These are phyloP conservation scores for Labroides dimidiatus DNA, from an alignment of 2,797 vertebrate genomes.

Conservation along the genomic window DNA sequence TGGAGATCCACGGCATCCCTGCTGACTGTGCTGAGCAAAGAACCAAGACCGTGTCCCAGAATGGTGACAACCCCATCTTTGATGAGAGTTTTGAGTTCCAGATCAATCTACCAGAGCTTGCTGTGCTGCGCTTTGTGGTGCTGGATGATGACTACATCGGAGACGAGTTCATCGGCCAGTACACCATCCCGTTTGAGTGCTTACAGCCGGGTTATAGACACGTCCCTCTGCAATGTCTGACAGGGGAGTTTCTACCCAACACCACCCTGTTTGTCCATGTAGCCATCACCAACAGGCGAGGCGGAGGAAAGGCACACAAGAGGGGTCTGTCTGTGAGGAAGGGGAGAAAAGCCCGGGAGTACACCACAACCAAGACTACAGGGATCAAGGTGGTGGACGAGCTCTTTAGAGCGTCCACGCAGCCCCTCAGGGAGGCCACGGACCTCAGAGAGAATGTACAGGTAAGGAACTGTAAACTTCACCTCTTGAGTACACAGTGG, in stretches of 20 bases:
- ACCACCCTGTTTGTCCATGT: conserved; percentile 92
- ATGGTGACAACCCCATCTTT: conserved; percentile 92
- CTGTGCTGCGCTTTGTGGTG: conserved; percentile 91
- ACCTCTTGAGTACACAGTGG: too few species aligned
- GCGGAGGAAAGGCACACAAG: conserved; percentile 90
- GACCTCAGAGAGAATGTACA: conserved; percentile 95
- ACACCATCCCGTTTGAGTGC: conserved; percentile 95
- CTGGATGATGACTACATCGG: conserved; percentile 94
- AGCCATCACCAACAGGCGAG: conserved; percentile 92
- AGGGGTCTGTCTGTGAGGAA: conserved; percentile 90
- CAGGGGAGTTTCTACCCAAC: conserved; percentile 90
- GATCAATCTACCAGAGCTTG: conserved; percentile 93
- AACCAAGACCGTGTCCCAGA: conserved; percentile 93
- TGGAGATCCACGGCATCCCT: conserved; percentile 93
- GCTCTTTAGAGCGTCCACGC: conserved; percentile 91
- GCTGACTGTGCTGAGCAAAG: conserved; percentile 93
- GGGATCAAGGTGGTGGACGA: conserved; percentile 94
- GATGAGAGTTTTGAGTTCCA: conserved; percentile 96
- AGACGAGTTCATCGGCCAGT: conserved; percentile 95
- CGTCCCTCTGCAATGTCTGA: conserved; percentile 90
- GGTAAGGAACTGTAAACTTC: conserved; percentile 80
- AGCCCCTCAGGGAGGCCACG: conserved; percentile 92
- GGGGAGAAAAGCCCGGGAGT: conserved; percentile 89
- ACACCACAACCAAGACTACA: conserved; percentile 92
- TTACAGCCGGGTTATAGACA: conserved; percentile 93